Conservation (phyloP, 2,888 invertebrate genomes). For the Leptinotarsa rubiginosa region DNA sequence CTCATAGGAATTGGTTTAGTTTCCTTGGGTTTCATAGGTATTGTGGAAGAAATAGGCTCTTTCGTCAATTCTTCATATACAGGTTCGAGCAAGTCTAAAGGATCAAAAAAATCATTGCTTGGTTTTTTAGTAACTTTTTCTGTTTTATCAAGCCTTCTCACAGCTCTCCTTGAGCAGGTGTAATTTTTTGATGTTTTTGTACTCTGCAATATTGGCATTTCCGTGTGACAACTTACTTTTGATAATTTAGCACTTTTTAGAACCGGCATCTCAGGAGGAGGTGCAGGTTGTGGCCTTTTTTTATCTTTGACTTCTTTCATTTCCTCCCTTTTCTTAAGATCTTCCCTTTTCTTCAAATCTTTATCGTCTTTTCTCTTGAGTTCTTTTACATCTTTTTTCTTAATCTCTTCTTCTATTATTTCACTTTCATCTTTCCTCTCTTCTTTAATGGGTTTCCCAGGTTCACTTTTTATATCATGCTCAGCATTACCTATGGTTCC, state of each 20-base stretch:
- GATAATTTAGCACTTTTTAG: slow-evolving; percentile 29
- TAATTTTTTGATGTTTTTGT: slow-evolving; percentile 21
- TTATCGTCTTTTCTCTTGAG: slow-evolving; percentile 37
- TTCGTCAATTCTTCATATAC: slow-evolving; percentile 59
- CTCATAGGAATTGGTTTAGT: slow-evolving; percentile 40
- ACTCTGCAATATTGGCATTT: slow-evolving; percentile 34
- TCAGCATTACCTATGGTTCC: slow-evolving; percentile 46
- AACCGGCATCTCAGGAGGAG: slow-evolving; percentile 31
- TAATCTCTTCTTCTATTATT: slow-evolving; percentile 24
- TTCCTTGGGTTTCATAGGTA: slow-evolving; percentile 39
- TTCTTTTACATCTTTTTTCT: slow-evolving; percentile 41
- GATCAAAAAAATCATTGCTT: slow-evolving; percentile 53
- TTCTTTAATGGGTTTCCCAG: slow-evolving; percentile 40
- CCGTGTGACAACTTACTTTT: slow-evolving; percentile 28
- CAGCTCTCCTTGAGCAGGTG: slow-evolving; percentile 24
- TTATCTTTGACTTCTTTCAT: slow-evolving; percentile 31
- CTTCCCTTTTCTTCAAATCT: slow-evolving; percentile 43
- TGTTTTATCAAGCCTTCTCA: slow-evolving; percentile 32
- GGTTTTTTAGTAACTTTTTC: slow-evolving; percentile 33
- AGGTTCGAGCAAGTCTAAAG: slow-evolving; percentile 60
- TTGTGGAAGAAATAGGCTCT: slow-evolving; percentile 41
- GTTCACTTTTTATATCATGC: slow-evolving; percentile 35
- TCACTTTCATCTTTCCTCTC: slow-evolving; percentile 35
- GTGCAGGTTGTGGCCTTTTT: slow-evolving; percentile 19
- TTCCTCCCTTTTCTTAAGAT: slow-evolving; percentile 42